A percentile compares a stretch with the other conserved stretches of the same genome.
Conservation (phyloP, 2,888 invertebrate genomes). For the Dryobotodes eremita region DNA sequence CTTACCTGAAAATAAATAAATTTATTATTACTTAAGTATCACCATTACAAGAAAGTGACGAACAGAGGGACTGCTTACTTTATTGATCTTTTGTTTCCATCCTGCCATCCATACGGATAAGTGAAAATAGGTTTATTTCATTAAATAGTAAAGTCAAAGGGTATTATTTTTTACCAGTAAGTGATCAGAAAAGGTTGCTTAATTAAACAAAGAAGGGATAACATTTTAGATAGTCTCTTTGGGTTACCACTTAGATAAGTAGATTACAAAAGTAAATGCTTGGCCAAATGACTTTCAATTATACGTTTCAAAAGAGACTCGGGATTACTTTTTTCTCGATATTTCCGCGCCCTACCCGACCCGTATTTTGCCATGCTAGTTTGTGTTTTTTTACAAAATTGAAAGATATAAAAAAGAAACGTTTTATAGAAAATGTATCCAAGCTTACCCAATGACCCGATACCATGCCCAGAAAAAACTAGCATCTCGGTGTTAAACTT, state of each 20-base stretch:
- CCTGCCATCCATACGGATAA: too few species aligned
- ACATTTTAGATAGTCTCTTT: neutral
- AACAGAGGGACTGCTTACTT: neutral
- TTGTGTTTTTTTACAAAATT: neutral
- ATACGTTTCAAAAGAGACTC: neutral
- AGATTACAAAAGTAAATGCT: neutral
- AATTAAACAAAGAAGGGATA: neutral
- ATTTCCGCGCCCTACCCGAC: neutral
- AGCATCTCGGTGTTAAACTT: neutral
- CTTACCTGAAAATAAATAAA: too few species aligned
- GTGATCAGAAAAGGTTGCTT: neutral
- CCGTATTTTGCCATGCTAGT: neutral
- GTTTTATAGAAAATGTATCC: neutral
- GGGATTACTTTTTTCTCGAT: neutral
- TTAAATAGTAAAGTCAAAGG: neutral
- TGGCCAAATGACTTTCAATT: slow-evolving; percentile 1
- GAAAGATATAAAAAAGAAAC: neutral
- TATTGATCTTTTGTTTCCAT: slow-evolving; percentile 14
- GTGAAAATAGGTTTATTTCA: neutral
- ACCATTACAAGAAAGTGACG: neutral
- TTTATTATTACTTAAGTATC: too few species aligned
- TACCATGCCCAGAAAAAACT: neutral
- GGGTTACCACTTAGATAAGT: neutral
- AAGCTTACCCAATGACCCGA: neutral
- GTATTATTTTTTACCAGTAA: neutral